Conservation (phyloP, 2,888 invertebrate genomes). For the Heteromyza rotundicornis region DNA sequence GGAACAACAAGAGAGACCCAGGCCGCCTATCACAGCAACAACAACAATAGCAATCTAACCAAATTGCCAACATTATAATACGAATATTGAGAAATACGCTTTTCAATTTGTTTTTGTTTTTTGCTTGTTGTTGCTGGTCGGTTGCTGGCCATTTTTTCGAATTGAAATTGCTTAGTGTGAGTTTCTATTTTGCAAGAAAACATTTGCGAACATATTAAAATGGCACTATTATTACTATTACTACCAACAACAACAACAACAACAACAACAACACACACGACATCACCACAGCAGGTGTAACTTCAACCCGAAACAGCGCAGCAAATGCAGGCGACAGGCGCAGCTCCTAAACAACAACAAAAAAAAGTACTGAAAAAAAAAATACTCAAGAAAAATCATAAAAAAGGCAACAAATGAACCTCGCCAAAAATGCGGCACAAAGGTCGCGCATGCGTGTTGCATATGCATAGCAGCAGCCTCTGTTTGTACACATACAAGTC, state of each 20-base stretch:
- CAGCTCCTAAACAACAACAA: not conserved
- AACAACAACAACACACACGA: not conserved
- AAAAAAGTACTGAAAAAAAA: not conserved
- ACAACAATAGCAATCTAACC: too few relatives aligned
- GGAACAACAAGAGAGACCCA: too few relatives aligned
- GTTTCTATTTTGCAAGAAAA: not conserved
- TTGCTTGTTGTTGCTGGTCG: too few relatives aligned
- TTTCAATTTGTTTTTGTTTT: too few relatives aligned
- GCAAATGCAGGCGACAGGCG: not conserved
- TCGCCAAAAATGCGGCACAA: slow-evolving; percentile 15
- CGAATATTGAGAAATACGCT: not conserved
- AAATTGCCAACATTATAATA: not conserved
- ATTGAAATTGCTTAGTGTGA: not conserved
- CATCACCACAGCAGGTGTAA: slow-evolving; percentile 2
- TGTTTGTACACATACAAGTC: not conserved
- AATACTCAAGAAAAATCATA: not conserved
- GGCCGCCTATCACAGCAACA: too few relatives aligned
- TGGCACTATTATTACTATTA: not conserved
- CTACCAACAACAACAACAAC: not conserved
- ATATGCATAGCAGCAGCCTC: not conserved
- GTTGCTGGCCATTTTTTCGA: not conserved
- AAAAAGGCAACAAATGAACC: not conserved
- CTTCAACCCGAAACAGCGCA: not conserved
- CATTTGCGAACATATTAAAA: not conserved
- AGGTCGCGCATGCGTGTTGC: slow-evolving; percentile 11